Conservation (phyloP, 2,888 invertebrate species). For the Chrysodeixis includens region DNA sequence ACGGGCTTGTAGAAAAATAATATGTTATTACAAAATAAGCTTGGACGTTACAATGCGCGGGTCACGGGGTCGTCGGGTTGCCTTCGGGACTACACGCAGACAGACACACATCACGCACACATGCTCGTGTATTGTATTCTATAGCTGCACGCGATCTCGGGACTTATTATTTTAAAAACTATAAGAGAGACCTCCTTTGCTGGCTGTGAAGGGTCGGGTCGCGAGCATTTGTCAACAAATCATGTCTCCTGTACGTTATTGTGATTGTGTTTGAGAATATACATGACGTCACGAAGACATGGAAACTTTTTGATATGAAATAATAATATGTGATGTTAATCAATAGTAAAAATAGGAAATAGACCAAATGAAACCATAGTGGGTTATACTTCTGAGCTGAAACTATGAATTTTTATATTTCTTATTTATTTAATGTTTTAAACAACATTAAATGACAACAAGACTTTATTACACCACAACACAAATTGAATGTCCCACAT, state of each 20-base stretch:
- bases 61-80: slow-evolving; percentile 55
- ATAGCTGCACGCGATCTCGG: slow-evolving; percentile 60
- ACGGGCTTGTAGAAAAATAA: slow-evolving; percentile 41
- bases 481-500: neutral
- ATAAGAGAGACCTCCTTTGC: slow-evolving; percentile 69
- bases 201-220: slow-evolving; percentile 55
- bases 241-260: slow-evolving; percentile 73
- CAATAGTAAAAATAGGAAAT: too few species aligned
- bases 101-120: slow-evolving; percentile 58
- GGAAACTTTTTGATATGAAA: slow-evolving; percentile 17
- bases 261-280: slow-evolving; percentile 61
- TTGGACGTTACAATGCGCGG: slow-evolving; percentile 55
- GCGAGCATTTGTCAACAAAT: slow-evolving; percentile 80
- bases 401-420: too few species aligned
- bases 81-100: slow-evolving; percentile 35
- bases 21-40: slow-evolving; percentile 50
- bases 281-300: slow-evolving; percentile 18
- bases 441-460: slow-evolving; percentile 17
- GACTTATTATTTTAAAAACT: slow-evolving; percentile 75
- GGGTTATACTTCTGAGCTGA: too few species aligned
- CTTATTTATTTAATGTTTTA: too few species aligned
- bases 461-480: slow-evolving; percentile 5
- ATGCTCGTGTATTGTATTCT: slow-evolving; percentile 49
- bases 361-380: too few species aligned
- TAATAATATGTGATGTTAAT: neutral